Percentiles rank a stretch among this genome's conserved stretches.
phyloP scores from a whole-genome alignment of 1,140 invertebrate species.

The Diploscapter pachys region DNA sequence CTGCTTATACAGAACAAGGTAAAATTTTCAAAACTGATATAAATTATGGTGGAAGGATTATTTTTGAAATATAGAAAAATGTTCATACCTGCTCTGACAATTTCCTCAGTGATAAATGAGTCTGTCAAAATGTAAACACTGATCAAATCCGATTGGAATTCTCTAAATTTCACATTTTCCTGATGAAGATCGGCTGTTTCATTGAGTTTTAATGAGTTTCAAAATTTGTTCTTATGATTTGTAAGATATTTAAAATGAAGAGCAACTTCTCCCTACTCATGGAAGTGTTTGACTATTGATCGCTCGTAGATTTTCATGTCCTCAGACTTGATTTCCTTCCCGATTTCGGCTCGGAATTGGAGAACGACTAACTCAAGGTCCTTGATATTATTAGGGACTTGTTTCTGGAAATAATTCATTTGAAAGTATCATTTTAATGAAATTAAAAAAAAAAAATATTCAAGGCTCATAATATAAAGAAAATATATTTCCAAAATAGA shows the following conservation, averaged over 20 bases:
- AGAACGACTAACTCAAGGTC: conserved; percentile 52
- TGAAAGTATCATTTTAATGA: not conserved
- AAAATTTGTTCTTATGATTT: no score
- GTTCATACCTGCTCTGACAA: conserved; percentile 52
- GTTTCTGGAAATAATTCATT: conserved; percentile 29
- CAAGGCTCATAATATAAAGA: not conserved
- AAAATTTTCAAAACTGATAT: no score
- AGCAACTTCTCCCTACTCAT: conserved; percentile 31
- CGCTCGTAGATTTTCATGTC: conserved; percentile 46
- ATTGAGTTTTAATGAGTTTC: no score
- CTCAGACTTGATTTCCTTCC: conserved; percentile 28
- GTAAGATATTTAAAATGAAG: no score
- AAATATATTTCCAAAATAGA: not conserved
- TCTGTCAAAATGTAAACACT: conserved; percentile 52
- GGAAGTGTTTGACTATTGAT: conserved; percentile 43
- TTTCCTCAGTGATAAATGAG: conserved; percentile 51
- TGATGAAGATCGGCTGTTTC: no score
- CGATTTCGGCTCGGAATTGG: conserved; percentile 53
- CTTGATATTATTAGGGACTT: conserved; percentile 52
- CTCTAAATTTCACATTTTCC: conserved; percentile 21
- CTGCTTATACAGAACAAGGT: no score
- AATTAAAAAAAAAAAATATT: not conserved
- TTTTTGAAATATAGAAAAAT: conserved; percentile 6
- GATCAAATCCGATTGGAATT: conserved; percentile 54
- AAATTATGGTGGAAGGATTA: no score